Evolutionary conservation across 2,797 vertebrate genomes (phyloP).

Genomic region (Antrozous pallidus): DNA sequence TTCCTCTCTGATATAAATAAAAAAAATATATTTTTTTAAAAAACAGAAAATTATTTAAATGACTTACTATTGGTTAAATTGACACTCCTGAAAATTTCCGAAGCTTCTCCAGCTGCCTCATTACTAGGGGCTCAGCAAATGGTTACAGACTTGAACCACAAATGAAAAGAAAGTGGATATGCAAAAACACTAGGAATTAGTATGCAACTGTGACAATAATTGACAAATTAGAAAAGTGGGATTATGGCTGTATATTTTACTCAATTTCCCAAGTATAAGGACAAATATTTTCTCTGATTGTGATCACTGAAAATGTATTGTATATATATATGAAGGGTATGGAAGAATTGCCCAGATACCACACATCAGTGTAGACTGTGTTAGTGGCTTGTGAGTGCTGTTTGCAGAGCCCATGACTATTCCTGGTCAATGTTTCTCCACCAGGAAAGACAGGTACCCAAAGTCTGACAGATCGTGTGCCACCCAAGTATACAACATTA

Average conservation of each 20-base stretch:
- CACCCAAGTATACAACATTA: fast-evolving
- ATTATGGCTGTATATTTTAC: neutral
- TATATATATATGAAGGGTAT: neutral
- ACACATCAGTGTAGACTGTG: neutral
- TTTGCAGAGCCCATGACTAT: neutral
- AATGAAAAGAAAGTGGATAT: neutral
- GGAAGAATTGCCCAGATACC: neutral
- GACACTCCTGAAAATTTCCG: neutral
- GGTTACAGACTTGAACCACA: neutral
- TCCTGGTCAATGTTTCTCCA: neutral
- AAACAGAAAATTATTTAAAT: neutral
- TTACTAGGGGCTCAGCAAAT: neutral
- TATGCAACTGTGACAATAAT: neutral
- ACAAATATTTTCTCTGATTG: neutral
- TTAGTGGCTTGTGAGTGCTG: neutral
- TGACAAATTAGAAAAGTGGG: neutral
- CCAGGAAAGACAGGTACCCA: neutral
- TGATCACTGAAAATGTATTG: neutral
- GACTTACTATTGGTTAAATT: neutral
- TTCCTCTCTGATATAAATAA: no score
- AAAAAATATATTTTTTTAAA: no score
- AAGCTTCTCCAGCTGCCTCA: neutral
- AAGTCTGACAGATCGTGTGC: neutral
- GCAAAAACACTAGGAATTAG: neutral
- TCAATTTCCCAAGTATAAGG: neutral